Evolutionary conservation across 2,797 vertebrate species (phyloP).

Genomic region (Microctenopoma steveboyesi): DNA sequence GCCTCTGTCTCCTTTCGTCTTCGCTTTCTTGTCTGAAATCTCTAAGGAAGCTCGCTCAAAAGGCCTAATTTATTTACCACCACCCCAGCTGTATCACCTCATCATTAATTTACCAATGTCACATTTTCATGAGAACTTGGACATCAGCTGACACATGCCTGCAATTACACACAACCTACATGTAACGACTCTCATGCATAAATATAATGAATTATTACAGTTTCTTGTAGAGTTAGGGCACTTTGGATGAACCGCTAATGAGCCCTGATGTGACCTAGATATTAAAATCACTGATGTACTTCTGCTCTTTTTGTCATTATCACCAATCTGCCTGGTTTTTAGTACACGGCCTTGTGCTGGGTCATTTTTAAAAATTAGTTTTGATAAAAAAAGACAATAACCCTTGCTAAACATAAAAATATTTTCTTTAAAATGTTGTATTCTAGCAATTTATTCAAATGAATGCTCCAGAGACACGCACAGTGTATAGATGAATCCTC

Average conservation of each 20-base stretch:
- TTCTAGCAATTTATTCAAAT: conserved; percentile 29
- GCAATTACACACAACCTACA: conserved; percentile 34
- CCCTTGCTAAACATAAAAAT: not conserved
- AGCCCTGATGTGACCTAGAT: conserved; percentile 73
- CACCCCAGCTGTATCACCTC: conserved; percentile 62
- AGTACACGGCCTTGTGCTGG: not conserved
- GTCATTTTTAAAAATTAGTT: no score
- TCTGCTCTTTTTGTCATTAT: conserved; percentile 42
- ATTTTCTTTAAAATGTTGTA: conserved; percentile 7
- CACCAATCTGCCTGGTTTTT: conserved; percentile 50
- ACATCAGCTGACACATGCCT: conserved; percentile 38
- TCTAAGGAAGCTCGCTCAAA: conserved; percentile 57
- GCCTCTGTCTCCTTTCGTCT: conserved; percentile 57
- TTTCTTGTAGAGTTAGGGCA: conserved; percentile 61
- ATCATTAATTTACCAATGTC: conserved; percentile 71
- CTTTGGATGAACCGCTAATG: conserved; percentile 69
- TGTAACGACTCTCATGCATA: conserved; percentile 63
- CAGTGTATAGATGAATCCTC: conserved; percentile 41
- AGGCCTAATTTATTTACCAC: conserved; percentile 73
- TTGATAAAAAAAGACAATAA: not conserved
- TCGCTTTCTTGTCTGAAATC: conserved; percentile 63
- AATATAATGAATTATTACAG: conserved; percentile 64
- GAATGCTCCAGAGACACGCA: conserved; percentile 1
- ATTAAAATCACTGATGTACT: conserved; percentile 60
- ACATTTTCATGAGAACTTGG: conserved; percentile 63